Conservation (phyloP, 2,888 invertebrate species). For the Drosophila hamatofila region DNA sequence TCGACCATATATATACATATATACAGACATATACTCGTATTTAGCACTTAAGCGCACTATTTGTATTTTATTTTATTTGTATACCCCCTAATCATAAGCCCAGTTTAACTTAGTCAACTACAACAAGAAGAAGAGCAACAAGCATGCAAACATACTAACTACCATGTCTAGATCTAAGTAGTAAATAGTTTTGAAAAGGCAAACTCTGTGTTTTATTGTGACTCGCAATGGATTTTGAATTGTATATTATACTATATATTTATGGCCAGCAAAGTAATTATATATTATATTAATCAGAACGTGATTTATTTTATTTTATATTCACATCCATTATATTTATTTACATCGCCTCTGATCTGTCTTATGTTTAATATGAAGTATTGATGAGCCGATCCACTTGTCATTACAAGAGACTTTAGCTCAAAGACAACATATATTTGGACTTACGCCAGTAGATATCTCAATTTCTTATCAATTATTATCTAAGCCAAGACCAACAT, state of each 20-base stretch:
- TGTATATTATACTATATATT: not conserved
- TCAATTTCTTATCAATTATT: not conserved
- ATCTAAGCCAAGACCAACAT: not conserved
- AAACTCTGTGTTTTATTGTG: constrained; percentile 22
- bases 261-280: constrained; percentile 8
- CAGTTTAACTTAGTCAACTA: constrained; percentile 59
- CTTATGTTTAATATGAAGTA: not conserved
- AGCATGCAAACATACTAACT: constrained; percentile 34
- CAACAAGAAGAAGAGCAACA: constrained; percentile 5
- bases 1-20: constrained; percentile 1
- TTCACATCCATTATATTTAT: too few species aligned
- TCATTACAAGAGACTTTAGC: not conserved
- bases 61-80: constrained; percentile 43
- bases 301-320: not conserved
- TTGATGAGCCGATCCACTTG: too few species aligned
- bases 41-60: constrained; percentile 40
- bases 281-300: not conserved
- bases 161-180: constrained; percentile 59
- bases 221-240: not conserved
- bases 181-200: constrained; percentile 56
- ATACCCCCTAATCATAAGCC: constrained; percentile 53
- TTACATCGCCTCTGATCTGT: not conserved
- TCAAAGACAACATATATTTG: not conserved
- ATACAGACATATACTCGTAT: constrained; percentile 5
- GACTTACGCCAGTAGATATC: not conserved